These are phyloP conservation scores for Ormyrus rosae DNA, from an alignment of 2,888 invertebrate species.

Conservation along the genomic window DNA sequence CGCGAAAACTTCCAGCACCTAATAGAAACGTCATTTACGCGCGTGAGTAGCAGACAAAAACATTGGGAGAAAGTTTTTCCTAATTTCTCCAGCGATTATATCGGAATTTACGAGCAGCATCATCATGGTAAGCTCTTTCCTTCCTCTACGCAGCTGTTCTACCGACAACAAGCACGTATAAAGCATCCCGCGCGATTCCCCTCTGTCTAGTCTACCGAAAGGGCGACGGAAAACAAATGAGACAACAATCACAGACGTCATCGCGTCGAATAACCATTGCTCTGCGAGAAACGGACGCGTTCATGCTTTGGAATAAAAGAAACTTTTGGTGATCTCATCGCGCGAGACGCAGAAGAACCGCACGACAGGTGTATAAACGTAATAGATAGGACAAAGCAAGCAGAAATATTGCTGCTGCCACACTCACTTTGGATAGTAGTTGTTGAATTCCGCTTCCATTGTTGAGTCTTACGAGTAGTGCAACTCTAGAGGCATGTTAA, in stretches of 20 bases:
- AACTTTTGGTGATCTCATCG: conserved; percentile 24
- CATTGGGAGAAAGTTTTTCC: conserved; percentile 17
- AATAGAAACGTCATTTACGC: not conserved
- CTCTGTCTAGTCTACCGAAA: no score
- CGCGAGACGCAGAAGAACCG: not conserved
- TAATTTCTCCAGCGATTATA: conserved; percentile 3
- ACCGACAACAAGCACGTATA: no score
- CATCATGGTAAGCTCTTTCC: not conserved
- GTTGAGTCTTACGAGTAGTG: conserved; percentile 51
- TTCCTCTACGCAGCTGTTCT: not conserved
- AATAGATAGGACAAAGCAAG: not conserved
- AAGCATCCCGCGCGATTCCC: no score
- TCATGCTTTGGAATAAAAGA: not conserved
- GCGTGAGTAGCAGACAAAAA: not conserved
- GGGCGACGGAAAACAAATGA: not conserved
- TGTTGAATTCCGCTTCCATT: conserved; percentile 30
- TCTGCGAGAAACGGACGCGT: not conserved
- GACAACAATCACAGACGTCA: conserved; percentile 32
- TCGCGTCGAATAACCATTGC: conserved; percentile 15
- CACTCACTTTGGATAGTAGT: conserved; percentile 51
- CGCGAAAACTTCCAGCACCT: not conserved
- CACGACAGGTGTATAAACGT: not conserved
- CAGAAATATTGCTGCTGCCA: not conserved
- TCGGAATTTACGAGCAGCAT: conserved; percentile 20
- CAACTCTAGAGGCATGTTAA: conserved; percentile 62